Base-by-base conservation (phyloP, 2,797 vertebrate genomes). In the Muscicapa striata region DNA sequence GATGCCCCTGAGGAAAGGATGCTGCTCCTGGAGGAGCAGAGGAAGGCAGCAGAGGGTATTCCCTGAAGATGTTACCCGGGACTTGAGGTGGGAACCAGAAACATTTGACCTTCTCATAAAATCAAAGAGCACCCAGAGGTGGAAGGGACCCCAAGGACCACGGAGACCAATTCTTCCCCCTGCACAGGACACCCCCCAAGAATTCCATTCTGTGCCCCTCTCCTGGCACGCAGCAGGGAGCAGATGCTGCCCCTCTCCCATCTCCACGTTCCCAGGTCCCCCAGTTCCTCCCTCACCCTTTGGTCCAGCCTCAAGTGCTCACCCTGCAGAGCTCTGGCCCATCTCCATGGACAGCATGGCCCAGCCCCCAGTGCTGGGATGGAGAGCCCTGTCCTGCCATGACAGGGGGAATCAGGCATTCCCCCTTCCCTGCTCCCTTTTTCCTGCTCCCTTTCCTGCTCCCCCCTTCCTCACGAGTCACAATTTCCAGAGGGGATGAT, bases 361-460 rank as follows among this genome's bases (percentile, higher is more conserved):
- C 13, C 13, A 24, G 9, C 14, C 17, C 23, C 41, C 68, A 23
- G 5, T 26, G 14, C 20, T 3, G 2, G 11, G 7, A 21, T 38
- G 46, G 48, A 76, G 19, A 30, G 9, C 52, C 40, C 34, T 74
- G 41, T 16, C 6, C 29, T 1, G 0, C 14, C 27, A 6, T 0
- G 0, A 18, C 24, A 29, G 15, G 12, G 27, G 64, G 41, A 80
- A 59, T 80, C 26, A 70, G 32, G 7, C 15, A 3, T 6, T 19
- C 4, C 14, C 14, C 4, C 17, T 41, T 76, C 34, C 29, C 61
- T 5, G 0, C 27, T 81, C 51, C 26, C 40, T 32, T 40, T 10
- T 61, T 11, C 32, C 61, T 1, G 0, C n/a, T 58, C 14, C 15
- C 6, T 30, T 77, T 30, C 19, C 68, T 2, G 0, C 24, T 80